phyloP scores from a whole-genome alignment of 1,140 invertebrate genomes.

The Euschistus heros region DNA sequence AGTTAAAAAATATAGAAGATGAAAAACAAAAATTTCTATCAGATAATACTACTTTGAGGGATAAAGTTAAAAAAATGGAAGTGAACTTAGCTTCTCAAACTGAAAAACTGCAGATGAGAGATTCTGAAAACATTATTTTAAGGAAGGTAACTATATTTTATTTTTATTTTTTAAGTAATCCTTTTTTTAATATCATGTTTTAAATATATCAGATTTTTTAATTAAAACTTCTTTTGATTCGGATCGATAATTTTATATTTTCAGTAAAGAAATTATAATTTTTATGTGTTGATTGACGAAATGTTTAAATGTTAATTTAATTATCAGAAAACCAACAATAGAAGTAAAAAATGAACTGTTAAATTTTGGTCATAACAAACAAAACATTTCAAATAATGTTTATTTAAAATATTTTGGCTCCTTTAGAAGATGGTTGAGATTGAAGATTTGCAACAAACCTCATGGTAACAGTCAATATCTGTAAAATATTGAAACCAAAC shows the following conservation, averaged over 20 bases:
- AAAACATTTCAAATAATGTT: no score
- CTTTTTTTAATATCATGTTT: neutral
- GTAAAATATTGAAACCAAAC: no score
- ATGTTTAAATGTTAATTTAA: no score
- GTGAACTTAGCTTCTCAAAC: neutral
- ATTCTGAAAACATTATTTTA: slow-evolving; percentile 19
- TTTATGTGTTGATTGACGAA: no score
- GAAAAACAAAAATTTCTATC: slow-evolving; percentile 14
- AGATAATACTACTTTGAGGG: slow-evolving; percentile 12
- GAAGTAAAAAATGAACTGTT: no score
- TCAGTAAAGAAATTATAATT: neutral
- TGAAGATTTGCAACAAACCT: no score
- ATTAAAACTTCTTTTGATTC: no score
- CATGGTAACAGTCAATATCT: no score
- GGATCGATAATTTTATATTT: neutral
- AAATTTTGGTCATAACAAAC: no score
- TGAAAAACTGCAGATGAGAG: slow-evolving; percentile 20
- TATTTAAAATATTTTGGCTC: no score
- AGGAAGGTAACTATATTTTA: slow-evolving; percentile 16
- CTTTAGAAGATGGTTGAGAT: no score
- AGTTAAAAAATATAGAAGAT: slow-evolving; percentile 19
- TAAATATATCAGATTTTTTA: neutral
- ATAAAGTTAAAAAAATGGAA: slow-evolving; percentile 24
- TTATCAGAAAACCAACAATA: no score
- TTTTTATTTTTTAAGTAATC: neutral